Evolutionary conservation across 2,888 invertebrate genomes (phyloP).

Genomic region (Empis stercorea): DNA sequence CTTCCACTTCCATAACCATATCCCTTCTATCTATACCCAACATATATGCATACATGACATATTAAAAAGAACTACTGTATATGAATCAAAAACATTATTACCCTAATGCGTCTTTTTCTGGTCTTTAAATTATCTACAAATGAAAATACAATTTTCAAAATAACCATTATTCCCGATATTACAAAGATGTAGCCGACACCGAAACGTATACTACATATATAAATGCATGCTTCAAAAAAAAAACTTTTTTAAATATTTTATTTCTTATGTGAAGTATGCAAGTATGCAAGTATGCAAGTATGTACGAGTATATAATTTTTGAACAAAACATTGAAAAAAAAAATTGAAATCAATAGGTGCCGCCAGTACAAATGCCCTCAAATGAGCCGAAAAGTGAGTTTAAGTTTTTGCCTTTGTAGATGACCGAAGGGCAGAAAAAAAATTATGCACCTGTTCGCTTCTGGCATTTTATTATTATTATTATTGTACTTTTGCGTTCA

Average conservation of each 20-base stretch:
- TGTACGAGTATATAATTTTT: background rate
- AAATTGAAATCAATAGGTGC: constrained; percentile 16
- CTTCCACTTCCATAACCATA: too few relatives aligned
- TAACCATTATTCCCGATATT: too few relatives aligned
- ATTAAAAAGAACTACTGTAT: too few relatives aligned
- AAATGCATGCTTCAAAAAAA: background rate
- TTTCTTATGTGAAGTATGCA: background rate
- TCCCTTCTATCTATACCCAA: too few relatives aligned
- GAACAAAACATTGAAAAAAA: constrained; percentile 6
- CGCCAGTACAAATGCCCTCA: constrained; percentile 17
- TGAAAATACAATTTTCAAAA: too few relatives aligned
- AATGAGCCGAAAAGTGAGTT: constrained; percentile 15
- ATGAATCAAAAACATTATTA: too few relatives aligned
- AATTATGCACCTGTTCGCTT: constrained; percentile 2
- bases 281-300: background rate
- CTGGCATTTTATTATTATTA: too few relatives aligned
- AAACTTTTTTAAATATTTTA: constrained; percentile 6
- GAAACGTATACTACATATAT: too few relatives aligned
- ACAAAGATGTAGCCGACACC: background rate
- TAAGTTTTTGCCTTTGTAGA: background rate
- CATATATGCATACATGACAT: too few relatives aligned
- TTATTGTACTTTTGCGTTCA: too few relatives aligned
- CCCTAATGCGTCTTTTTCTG: too few relatives aligned
- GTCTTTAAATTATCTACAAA: too few relatives aligned
- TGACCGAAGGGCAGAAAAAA: constrained; percentile 4